A percentile compares a stretch with the other conserved stretches of the same genome.
These are phyloP conservation scores for Hemithea aestivaria DNA, from an alignment of 2,888 invertebrate species.

Conservation along the genomic window DNA sequence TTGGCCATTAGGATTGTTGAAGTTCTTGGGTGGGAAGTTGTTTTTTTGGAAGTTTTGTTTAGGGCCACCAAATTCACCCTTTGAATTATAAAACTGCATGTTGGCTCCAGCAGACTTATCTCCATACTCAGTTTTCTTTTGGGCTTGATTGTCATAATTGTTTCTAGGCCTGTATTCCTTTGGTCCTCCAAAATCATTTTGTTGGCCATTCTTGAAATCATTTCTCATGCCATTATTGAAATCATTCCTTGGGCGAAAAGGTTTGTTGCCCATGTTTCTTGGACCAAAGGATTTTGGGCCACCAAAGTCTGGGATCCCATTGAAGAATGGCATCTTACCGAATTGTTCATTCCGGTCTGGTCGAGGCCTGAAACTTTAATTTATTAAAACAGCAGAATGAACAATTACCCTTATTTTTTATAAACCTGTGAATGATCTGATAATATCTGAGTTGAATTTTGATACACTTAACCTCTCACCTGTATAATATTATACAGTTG, in stretches of 20 bases:
- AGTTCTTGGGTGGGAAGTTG: conserved; percentile 62
- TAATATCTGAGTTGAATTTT: no score
- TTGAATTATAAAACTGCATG: conserved; percentile 69
- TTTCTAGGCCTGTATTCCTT: conserved; percentile 67
- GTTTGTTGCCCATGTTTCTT: conserved; percentile 64
- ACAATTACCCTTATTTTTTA: no score
- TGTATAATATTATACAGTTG: no score
- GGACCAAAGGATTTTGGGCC: conserved; percentile 74
- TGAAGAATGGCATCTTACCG: conserved; percentile 76
- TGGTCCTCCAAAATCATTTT: conserved; percentile 71
- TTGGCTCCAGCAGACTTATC: conserved; percentile 56
- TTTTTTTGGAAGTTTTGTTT: conserved; percentile 64
- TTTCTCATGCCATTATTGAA: conserved; percentile 71
- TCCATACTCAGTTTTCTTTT: conserved; percentile 58
- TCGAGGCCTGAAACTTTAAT: conserved; percentile 78
- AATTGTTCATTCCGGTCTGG: conserved; percentile 83
- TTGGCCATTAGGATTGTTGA: conserved; percentile 51
- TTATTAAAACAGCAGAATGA: conserved; percentile 24
- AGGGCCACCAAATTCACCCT: conserved; percentile 72
- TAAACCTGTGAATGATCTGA: no score
- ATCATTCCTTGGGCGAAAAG: conserved; percentile 71
- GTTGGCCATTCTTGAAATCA: conserved; percentile 64
- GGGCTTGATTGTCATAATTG: conserved; percentile 59
- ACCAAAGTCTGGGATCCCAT: conserved; percentile 68
- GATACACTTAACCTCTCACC: no score